Percentiles rank a stretch among this genome's conserved stretches.
These are phyloP conservation scores for Drosophila neutralis DNA, from an alignment of 2,888 invertebrate genomes.

Conservation along the genomic window DNA sequence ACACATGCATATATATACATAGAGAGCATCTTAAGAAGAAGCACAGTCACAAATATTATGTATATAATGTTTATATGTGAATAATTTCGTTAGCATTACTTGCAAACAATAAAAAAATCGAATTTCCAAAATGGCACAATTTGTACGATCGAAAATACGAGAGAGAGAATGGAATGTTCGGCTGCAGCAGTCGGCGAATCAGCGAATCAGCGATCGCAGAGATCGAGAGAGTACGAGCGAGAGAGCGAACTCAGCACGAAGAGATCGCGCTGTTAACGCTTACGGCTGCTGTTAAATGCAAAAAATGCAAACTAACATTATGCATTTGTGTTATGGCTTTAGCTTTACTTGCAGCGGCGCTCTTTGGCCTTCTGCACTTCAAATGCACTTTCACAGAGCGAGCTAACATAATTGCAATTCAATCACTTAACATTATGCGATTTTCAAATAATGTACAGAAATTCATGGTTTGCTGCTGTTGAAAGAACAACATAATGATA, in stretches of 20 bases:
- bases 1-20: not conserved
- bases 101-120: not conserved
- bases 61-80: not conserved
- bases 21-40: not conserved
- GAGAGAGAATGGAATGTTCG: not conserved
- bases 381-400: not conserved
- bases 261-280: not conserved
- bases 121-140: not conserved
- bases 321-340: not conserved
- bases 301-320: not conserved
- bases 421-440: not conserved
- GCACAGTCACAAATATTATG: not conserved
- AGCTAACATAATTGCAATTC: not conserved
- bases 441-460: not conserved
- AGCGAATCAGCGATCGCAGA: not conserved
- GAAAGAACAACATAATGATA: not conserved
- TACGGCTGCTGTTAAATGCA: not conserved
- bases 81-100: not conserved
- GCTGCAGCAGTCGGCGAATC: not conserved
- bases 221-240: not conserved
- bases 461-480: not conserved
- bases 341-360: not conserved
- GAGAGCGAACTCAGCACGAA: not conserved
- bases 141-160: not conserved
- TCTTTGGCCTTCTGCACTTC: too few relatives aligned